A percentile compares a stretch with the other conserved stretches of the same genome.
Evolutionary conservation across 2,797 vertebrate genomes (phyloP).

Genomic region (Salarias fasciatus): DNA sequence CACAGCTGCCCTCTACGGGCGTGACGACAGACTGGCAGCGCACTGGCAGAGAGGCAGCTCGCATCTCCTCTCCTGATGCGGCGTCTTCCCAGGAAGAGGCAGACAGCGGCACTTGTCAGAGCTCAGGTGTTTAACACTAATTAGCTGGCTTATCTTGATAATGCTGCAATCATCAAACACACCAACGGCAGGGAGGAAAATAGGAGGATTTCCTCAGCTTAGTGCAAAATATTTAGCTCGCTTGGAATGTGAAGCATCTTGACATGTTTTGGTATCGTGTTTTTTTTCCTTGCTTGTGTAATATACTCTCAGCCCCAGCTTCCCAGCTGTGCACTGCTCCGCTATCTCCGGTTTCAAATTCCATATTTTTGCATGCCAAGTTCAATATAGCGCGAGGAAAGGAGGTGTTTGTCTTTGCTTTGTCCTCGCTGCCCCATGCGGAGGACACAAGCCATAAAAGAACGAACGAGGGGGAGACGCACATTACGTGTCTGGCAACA

Average conservation of each 20-base stretch:
- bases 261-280: conserved; percentile 5
- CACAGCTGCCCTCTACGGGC: conserved; percentile 83
- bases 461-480: conserved; percentile 55
- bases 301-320: conserved; percentile 14
- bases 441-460: conserved; percentile 45
- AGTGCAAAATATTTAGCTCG: conserved; percentile 14
- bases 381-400: conserved; percentile 47
- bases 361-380: conserved; percentile 41
- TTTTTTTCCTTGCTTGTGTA: conserved; percentile 27
- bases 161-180: conserved; percentile 44
- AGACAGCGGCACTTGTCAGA: conserved; percentile 43
- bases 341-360: conserved; percentile 35
- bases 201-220: conserved; percentile 18
- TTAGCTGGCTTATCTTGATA: conserved; percentile 60
- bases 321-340: conserved; percentile 4
- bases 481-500: conserved; percentile 16
- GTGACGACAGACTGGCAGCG: conserved; percentile 41
- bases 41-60: conserved; percentile 27
- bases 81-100: conserved; percentile 34
- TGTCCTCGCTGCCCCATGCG: conserved; percentile 30
- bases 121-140: conserved; percentile 64
- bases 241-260: conserved; percentile 40
- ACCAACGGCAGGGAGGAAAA: conserved; percentile 12
- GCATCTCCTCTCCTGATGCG: conserved; percentile 16
- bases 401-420: conserved; percentile 40